Evolutionary conservation across 2,113 vertebrate genomes (phyloP), one percentile per base, ranked within the genome.

Genomic region (Ibidorhyncha struthersii): DNA sequence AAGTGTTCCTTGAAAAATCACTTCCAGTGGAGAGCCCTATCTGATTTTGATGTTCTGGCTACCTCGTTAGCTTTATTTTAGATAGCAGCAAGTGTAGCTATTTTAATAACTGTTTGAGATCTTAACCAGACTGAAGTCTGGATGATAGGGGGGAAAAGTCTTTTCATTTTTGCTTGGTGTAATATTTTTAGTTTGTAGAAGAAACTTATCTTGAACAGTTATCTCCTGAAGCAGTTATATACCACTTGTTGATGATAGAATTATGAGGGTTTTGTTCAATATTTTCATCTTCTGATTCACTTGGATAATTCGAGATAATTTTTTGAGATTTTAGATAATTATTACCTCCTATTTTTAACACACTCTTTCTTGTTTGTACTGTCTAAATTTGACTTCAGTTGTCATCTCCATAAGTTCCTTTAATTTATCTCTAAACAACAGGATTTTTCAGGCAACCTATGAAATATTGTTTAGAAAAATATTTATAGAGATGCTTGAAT

Each of bases 1-100:
- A 95, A 95, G 83, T 23, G 63, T 95, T 91, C 61, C 88, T 74
- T 93, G 93, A 94, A 97, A 95, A 90, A 91, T 93, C 85, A 52
- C 83, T 90, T 96, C 63, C 71, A 62, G n/a, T 23, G 32, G 58
- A 66, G 63, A 93, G 17, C 52, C 36, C 74, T 74, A 6, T 78
- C 78, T 41, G 62, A n/a, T 87, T 58, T 56, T 70, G 40, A 63
- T 94, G 45, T 72, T 91, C 59, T 87, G 53, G 38, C 70, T 56
- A 71, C 78, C 80, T 87, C 40, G 10, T 91, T 90, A 78, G 16
- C 67, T 93, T 96, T 80, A 41, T 82, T 89, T 94, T 76, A 65
- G 82, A 79, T 80, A 85, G 81, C 32, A 91, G 66, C 73, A 96
- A 90, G 73, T 83, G 53, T 70, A 69, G 41, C 74, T 89, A 43